Evolutionary conservation across 2,888 invertebrate species (phyloP).

Genomic region (Plagiodera versicolora): DNA sequence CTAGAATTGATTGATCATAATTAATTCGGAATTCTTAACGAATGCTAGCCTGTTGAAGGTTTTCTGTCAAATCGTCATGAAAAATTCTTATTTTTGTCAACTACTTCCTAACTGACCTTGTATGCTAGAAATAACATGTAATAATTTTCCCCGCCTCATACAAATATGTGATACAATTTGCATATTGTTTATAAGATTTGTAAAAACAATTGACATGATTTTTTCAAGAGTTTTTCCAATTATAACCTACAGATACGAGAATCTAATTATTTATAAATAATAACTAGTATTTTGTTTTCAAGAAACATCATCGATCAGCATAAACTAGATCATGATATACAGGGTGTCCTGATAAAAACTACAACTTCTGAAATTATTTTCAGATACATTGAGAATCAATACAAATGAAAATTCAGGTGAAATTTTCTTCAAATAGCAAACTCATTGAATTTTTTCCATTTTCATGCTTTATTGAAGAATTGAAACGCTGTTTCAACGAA

Average conservation of each 20-base stretch:
- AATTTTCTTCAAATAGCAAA: too few relatives aligned
- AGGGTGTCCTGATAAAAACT: too few relatives aligned
- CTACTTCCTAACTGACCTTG: constrained; percentile 1
- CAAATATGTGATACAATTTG: constrained; percentile 19
- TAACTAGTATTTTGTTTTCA: too few relatives aligned
- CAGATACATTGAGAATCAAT: too few relatives aligned
- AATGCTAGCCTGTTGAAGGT: constrained; percentile 5
- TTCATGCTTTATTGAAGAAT: too few relatives aligned
- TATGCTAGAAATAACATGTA: neutral
- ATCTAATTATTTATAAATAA: too few relatives aligned
- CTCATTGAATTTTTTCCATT: too few relatives aligned
- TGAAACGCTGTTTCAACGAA: too few relatives aligned
- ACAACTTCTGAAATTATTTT: too few relatives aligned
- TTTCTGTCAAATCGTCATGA: neutral
- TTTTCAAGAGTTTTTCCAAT: constrained; percentile 11
- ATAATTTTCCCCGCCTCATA: neutral
- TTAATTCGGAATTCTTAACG: neutral
- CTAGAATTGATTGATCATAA: neutral
- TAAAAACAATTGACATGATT: constrained; percentile 4
- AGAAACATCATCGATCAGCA: too few relatives aligned
- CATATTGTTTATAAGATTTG: constrained; percentile 20
- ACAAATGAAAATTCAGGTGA: too few relatives aligned
- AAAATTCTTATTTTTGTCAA: neutral
- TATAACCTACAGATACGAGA: neutral
- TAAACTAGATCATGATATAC: too few relatives aligned